Conservation (phyloP, 2,888 invertebrate genomes). For the Kuschelorhynchus macadamiae region DNA sequence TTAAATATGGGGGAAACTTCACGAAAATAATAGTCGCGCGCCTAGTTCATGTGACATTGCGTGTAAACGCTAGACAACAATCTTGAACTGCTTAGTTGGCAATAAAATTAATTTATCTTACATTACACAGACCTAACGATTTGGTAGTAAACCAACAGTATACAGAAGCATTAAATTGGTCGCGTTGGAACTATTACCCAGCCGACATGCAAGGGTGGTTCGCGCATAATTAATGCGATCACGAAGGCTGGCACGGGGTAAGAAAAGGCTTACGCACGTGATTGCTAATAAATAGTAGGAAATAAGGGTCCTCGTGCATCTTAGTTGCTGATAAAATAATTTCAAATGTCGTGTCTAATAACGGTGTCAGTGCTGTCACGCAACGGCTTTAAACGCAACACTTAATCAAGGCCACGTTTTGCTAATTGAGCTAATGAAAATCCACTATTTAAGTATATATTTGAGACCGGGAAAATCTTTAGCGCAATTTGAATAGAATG, state of each 20-base stretch:
- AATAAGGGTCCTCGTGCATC: slow-evolving; percentile 70
- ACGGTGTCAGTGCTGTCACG: slow-evolving; percentile 65
- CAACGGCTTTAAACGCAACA: slow-evolving; percentile 63
- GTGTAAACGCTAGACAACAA: slow-evolving; percentile 66
- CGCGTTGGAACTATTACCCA: slow-evolving; percentile 58
- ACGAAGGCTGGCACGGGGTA: slow-evolving; percentile 68
- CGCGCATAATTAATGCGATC: slow-evolving; percentile 67
- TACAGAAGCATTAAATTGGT: slow-evolving; percentile 61
- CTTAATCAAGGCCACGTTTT: slow-evolving; percentile 63
- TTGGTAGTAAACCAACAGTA: slow-evolving; percentile 61
- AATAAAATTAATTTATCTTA: slow-evolving; percentile 71
- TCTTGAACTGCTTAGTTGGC: slow-evolving; percentile 68
- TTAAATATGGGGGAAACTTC: slow-evolving; percentile 19
- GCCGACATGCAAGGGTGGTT: slow-evolving; percentile 66
- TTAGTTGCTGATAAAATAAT: slow-evolving; percentile 69
- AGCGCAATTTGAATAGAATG: background rate
- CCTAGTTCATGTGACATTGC: slow-evolving; percentile 67
- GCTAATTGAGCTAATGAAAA: slow-evolving; percentile 43
- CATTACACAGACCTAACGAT: slow-evolving; percentile 64
- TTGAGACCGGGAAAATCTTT: background rate
- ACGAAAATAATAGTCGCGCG: slow-evolving; percentile 35
- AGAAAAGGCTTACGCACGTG: slow-evolving; percentile 68
- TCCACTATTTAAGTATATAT: background rate
- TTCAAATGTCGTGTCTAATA: slow-evolving; percentile 70
- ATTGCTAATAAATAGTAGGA: slow-evolving; percentile 70